Base-by-base conservation (phyloP, 1,140 invertebrate genomes). In the Heterodera schachtii region DNA sequence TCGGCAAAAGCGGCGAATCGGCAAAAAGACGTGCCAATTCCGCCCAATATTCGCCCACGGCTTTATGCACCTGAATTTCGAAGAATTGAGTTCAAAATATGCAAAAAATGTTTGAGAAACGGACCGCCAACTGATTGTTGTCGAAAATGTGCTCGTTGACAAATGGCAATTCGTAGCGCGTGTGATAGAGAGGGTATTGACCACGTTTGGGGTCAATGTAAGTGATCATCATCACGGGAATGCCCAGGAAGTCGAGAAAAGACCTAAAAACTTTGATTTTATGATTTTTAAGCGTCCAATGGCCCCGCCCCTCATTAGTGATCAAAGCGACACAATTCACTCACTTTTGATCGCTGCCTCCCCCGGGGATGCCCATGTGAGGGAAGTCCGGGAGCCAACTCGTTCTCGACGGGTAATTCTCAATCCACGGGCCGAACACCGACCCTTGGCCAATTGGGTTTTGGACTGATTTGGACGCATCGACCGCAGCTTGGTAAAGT, bases 131-230 rank as follows among this genome's bases (percentile, higher is more conserved):
- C 49, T 86, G 79, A 13, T 88, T 80, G 31, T 74, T 79, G 77
- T 92, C 91, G 47, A 91, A 85, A 46, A 91, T 69, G 52, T 88
- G 82, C 74, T 91, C 87, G 64, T 91, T 88, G 5, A 89, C 73
- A 60, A 88, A 86, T 47, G 90, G 90, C 8, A 90, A 91, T 77
- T 92, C 91, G 79, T 92, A 92, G 13, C 90, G 86, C 0, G 91
- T 88, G 81, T 92, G 91, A 82, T 92, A 92, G 9, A 91, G 83
- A 2, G 91, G 90, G 83, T 91, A 92, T 3, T 79, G 80, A 13
- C 31, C 43, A 75, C 43, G 82, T 44, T 3, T 86, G 82, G 44
- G 52, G 57, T 64, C 57, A 2, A 64, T 19, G 69, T 87, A 86
- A 9, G 80, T 64, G 31, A 90, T 69, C 81, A 91, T 91, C 31